phyloP scores from a whole-genome alignment of 2,113 vertebrate species.

The Pao palembangensis region DNA sequence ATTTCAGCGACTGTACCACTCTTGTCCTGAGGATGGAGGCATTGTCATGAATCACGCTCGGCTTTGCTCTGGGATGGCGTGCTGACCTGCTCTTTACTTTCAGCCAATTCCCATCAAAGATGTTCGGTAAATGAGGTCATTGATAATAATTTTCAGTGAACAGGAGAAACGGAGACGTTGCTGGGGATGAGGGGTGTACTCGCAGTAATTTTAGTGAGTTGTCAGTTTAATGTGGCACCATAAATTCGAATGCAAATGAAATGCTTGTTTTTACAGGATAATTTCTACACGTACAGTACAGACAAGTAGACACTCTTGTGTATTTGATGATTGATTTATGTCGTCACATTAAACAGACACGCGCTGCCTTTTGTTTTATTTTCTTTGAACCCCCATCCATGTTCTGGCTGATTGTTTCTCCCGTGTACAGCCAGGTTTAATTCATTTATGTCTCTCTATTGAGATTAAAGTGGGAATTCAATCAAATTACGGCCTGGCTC shows the following conservation, averaged over 20 bases:
- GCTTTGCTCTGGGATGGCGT: background rate
- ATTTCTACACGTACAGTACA: too few relatives aligned
- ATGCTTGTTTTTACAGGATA: too few relatives aligned
- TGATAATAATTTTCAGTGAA: too few relatives aligned
- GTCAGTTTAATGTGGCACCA: background rate
- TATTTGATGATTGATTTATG: too few relatives aligned
- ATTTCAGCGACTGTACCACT: slow-evolving; percentile 14
- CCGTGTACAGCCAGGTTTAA: slow-evolving; percentile 31
- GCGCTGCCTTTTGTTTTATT: background rate
- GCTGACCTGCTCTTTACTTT: background rate
- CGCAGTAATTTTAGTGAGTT: background rate
- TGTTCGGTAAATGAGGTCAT: too few relatives aligned
- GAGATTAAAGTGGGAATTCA: slow-evolving; percentile 56
- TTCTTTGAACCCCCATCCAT: slow-evolving; percentile 8
- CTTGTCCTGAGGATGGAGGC: slow-evolving; percentile 43
- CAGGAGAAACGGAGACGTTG: too few relatives aligned
- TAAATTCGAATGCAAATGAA: too few relatives aligned
- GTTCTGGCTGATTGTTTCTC: slow-evolving; percentile 6
- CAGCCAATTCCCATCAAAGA: too few relatives aligned
- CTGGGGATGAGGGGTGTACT: too few relatives aligned
- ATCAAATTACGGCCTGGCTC: slow-evolving; percentile 41
- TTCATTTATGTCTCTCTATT: slow-evolving; percentile 51
- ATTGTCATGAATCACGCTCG: slow-evolving; percentile 8
- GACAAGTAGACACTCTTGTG: too few relatives aligned
- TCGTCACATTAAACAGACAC: background rate